These are phyloP conservation scores for Corynorhinus townsendii DNA, from an alignment of 2,113 vertebrate genomes.

Conservation along the genomic window DNA sequence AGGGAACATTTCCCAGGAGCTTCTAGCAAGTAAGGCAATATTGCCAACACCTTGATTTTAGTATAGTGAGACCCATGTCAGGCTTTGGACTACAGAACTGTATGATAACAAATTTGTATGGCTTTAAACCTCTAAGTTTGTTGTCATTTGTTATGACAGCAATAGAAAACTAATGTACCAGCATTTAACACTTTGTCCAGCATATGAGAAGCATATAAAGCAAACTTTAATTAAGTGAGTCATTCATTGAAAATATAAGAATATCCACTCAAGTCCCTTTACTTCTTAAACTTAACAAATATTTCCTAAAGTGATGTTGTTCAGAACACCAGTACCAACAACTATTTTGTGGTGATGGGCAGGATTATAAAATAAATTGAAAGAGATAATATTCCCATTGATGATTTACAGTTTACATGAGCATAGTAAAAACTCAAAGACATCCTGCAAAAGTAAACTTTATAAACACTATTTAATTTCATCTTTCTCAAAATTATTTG, in stretches of 20 bases:
- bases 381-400: not conserved
- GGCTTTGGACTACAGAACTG: not conserved
- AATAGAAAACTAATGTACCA: not conserved
- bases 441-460: not conserved
- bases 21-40: not conserved
- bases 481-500: not conserved
- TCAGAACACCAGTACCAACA: not conserved
- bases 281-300: not conserved
- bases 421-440: not conserved
- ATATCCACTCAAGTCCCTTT: not conserved
- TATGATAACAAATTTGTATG: not conserved
- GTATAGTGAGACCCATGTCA: not conserved
- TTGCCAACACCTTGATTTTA: not conserved
- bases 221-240: constrained; percentile 27
- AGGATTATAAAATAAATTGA: not conserved
- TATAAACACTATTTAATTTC: not conserved
- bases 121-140: not conserved
- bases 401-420: not conserved
- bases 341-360: not conserved
- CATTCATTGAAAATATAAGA: constrained; percentile 9
- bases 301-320: not conserved
- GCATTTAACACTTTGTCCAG: not conserved
- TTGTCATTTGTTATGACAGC: not conserved
- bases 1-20: not conserved
- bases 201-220: not conserved